Evolutionary conservation across 1,140 invertebrate species (phyloP), one percentile per base, ranked within the genome.

Genomic region (Anastrepha ludens): DNA sequence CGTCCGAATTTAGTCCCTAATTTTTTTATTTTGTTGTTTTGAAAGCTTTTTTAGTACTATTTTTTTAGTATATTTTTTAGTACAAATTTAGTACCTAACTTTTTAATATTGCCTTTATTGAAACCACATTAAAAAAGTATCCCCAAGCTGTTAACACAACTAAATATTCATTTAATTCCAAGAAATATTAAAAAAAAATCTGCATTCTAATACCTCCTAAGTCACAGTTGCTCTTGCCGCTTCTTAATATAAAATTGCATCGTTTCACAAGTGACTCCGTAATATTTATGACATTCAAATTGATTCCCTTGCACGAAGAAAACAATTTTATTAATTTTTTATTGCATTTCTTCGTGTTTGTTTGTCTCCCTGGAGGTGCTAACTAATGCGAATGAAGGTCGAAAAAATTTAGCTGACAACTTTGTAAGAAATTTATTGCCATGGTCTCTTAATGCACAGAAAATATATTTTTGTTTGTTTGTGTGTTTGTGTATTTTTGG

Each of bases 321-420:
- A 74, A 41, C 70, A 50, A n/a, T 74, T 74, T 15, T 74, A 74
- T 74, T 74, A 50, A 74, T 74, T 74, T 29, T 74, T 74, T 74
- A 74, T 74, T 74, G 70, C 70, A 74, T 74, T 74, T 47, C 44
- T 74, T 74, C 70, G 70, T 74, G 70, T 47, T 41, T 5, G 3
- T 50, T 50, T n/a, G 47, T 11, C 65, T 39, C 8, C 11, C 65
- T 29, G 1, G 39, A 67, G 65, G 65, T 47, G 70, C 70, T 74
- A 74, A 74, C 41, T 41, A 74, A 74, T 17, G 70, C 44, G 17
- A 47, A 74, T 74, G 8, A 74, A 74, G 47, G 65, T 17, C 70
- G 70, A 39, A 67, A 50, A 74, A 74, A 47, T 74, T 74, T 29
- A 74, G 17, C 3, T 74, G 70, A 74, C 15, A 74, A 74, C 44